These are phyloP conservation scores for Oreochromis niloticus DNA, from an alignment of 2,113 vertebrate genomes.

Conservation along the genomic window DNA sequence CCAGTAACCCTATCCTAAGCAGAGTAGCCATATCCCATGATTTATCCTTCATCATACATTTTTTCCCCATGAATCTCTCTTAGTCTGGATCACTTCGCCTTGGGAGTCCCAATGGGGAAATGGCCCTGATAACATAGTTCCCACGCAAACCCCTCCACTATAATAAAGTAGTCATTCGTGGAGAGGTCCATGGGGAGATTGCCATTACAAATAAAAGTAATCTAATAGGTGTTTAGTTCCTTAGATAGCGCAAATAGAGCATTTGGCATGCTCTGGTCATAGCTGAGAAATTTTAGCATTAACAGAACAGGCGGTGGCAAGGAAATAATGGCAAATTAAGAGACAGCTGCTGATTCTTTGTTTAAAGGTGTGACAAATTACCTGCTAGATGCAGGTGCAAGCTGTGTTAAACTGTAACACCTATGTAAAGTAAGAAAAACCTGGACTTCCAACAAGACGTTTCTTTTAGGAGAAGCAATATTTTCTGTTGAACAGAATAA, in stretches of 20 bases:
- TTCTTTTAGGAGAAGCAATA: background rate
- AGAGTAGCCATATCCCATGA: background rate
- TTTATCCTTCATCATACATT: background rate
- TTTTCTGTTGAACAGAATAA: background rate
- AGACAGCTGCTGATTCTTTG: background rate
- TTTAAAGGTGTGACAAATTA: background rate
- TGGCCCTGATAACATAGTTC: background rate
- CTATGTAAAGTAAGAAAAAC: background rate
- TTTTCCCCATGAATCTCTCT: background rate
- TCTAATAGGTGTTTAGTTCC: background rate
- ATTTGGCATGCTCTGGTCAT: background rate
- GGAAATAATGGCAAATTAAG: background rate
- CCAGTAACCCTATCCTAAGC: background rate
- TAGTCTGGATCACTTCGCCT: background rate
- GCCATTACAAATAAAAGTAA: background rate
- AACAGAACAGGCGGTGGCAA: background rate
- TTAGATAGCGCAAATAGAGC: background rate
- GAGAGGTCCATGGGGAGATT: background rate
- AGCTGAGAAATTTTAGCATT: background rate
- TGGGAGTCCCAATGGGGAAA: background rate
- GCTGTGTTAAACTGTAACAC: background rate
- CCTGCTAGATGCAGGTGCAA: background rate
- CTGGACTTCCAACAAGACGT: background rate
- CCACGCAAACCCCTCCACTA: background rate
- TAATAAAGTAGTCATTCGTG: background rate